Conservation (phyloP, 2,797 vertebrate genomes). For the Atherinosoma microstoma region DNA sequence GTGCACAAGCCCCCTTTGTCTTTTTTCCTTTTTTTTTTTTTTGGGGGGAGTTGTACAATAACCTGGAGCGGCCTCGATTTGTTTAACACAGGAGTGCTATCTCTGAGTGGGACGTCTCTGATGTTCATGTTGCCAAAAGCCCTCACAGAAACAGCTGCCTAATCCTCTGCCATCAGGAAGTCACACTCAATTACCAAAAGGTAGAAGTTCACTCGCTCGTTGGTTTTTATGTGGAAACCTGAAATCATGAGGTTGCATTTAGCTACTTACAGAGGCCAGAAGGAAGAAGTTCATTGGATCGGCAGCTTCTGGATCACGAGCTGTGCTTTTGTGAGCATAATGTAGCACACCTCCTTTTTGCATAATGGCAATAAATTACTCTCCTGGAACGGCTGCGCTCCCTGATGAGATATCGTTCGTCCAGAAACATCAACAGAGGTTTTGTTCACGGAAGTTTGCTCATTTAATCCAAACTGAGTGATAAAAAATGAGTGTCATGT, state of each 20-base stretch:
- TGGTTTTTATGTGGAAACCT: conserved; percentile 60
- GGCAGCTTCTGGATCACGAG: conserved; percentile 56
- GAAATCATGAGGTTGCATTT: conserved; percentile 61
- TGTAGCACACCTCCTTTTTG: conserved; percentile 35
- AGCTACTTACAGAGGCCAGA: conserved; percentile 53
- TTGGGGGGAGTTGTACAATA: neutral
- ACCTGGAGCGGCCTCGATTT: conserved; percentile 41
- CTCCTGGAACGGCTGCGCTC: conserved; percentile 6
- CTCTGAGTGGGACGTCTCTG: neutral
- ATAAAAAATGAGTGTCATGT: conserved; percentile 40
- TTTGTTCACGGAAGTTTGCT: conserved; percentile 54
- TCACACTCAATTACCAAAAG: conserved; percentile 76
- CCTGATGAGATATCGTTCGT: conserved; percentile 5
- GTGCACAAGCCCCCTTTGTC: neutral
- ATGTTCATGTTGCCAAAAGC: conserved; percentile 57
- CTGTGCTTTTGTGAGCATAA: conserved; percentile 43
- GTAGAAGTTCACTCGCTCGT: conserved; percentile 56
- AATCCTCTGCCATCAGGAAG: conserved; percentile 70
- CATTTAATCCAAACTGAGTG: conserved; percentile 48
- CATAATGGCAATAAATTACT: conserved; percentile 28
- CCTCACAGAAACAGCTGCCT: conserved; percentile 68
- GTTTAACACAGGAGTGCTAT: conserved; percentile 49
- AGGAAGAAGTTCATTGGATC: conserved; percentile 63
- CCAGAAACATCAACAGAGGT: conserved; percentile 40
- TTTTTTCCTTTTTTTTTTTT: neutral